Evolutionary conservation across 2,797 vertebrate species (phyloP).

Genomic region (Chiloscyllium punctatum): DNA sequence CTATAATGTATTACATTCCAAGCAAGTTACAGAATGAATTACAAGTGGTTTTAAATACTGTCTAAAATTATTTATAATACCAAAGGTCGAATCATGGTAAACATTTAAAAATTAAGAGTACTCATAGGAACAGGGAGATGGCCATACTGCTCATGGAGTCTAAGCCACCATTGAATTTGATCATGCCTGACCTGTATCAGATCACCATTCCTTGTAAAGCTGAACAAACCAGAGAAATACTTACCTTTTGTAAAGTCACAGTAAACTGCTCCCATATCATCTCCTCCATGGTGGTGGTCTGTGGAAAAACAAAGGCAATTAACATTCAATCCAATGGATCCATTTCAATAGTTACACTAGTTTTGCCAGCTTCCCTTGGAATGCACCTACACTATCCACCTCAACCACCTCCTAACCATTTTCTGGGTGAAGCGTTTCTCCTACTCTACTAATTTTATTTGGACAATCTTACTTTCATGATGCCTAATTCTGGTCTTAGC

Average conservation of each 20-base stretch:
- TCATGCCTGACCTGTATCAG: no score
- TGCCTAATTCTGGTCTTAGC: neutral
- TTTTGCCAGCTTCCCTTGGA: neutral
- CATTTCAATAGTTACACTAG: neutral
- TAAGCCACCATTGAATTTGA: neutral
- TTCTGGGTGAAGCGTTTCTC: neutral
- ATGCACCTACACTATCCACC: neutral
- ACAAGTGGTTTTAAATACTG: no score
- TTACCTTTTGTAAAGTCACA: slow-evolving; percentile 87
- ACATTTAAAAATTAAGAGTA: neutral
- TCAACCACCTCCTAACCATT: neutral
- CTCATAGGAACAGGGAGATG: neutral
- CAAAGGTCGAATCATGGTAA: neutral
- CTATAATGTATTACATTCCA: neutral
- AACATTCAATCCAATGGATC: neutral
- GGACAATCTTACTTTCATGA: neutral
- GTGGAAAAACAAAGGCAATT: slow-evolving; percentile 44
- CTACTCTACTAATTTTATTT: neutral
- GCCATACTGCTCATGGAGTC: neutral
- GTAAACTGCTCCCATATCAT: slow-evolving; percentile 90
- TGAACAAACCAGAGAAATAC: slow-evolving; percentile 30
- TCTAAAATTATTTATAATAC: neutral
- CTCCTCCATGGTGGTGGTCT: slow-evolving; percentile 87
- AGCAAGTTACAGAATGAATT: neutral
- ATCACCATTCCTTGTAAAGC: neutral